These are phyloP conservation scores for Ephestia elutella DNA, from an alignment of 1,140 invertebrate genomes.

Conservation along the genomic window DNA sequence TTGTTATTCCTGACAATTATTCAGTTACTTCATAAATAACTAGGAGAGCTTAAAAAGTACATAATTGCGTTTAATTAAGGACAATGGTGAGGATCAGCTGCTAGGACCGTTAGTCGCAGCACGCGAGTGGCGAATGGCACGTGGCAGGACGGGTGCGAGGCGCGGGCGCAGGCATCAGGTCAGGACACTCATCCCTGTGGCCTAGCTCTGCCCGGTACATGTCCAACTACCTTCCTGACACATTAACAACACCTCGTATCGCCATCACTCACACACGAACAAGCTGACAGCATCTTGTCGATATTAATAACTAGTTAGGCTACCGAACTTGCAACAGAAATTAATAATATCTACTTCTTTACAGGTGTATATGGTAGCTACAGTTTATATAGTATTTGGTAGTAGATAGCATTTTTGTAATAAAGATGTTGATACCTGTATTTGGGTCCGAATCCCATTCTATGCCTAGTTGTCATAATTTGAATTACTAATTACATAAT, in stretches of 20 bases:
- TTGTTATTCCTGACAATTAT: constrained; percentile 9
- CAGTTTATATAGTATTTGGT: no score
- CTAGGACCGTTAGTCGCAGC: constrained; percentile 47
- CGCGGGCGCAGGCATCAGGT: no score
- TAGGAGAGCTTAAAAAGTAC: constrained; percentile 22
- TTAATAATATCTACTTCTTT: no score
- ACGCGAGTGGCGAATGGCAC: constrained; percentile 34
- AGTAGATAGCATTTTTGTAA: no score
- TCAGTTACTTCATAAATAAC: constrained; percentile 18
- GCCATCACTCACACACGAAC: constrained; percentile 14
- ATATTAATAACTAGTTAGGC: constrained; percentile 40
- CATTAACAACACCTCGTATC: constrained; percentile 49
- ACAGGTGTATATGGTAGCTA: no score
- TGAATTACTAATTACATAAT: no score
- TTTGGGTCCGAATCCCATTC: no score
- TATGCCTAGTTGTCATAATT: no score
- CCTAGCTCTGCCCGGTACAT: constrained; percentile 19
- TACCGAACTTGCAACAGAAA: neutral
- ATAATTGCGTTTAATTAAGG: constrained; percentile 51
- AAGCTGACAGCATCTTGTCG: constrained; percentile 34
- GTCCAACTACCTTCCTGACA: constrained; percentile 40
- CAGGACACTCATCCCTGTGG: constrained; percentile 20
- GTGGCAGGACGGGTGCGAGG: constrained; percentile 8
- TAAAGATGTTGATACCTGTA: no score
- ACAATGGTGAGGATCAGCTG: constrained; percentile 55